Evolutionary conservation across 2,888 invertebrate genomes (phyloP), one percentile per base, ranked within the genome.

Genomic region (Cinara cedri): DNA sequence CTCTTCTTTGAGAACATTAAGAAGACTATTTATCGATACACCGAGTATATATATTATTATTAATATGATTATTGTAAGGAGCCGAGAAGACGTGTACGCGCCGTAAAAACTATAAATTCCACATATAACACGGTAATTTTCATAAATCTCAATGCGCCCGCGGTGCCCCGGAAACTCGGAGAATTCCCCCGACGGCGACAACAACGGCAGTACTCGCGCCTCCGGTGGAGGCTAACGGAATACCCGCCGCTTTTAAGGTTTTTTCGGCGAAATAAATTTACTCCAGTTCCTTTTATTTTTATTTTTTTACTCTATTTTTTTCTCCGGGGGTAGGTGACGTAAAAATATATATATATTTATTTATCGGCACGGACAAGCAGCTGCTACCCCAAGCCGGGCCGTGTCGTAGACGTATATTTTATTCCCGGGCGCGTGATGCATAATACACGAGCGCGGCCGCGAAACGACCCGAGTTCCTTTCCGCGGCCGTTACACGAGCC

Each of bases 141-240:
- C 74, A 42, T 75, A 75, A 75, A 75, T 75, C 74, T 75, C 74
- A 75, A 75, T 75, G 65, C 74, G 63, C 44, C 74, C 65, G 49
- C 11, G 24, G 24, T 34, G 21, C 34, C n/a, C n/a, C 19, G 0
- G 34, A 49, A 54, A 11, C 16, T 11, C 11, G 57, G 10, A 1
- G 62, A 42, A 63, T 65, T 75, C 72, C 72, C 72, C 21, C 42
- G 60, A 11, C 44, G 72, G 57, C 44, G 10, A n/a, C 26, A 10
- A 16, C 3, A 34, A n/a, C 42, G 34, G 34, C 16, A n/a, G 49
- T 51, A 44, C 63, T 4, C n/a, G 2, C 13, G 26, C 60, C 16
- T 10, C 26, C n/a, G n/a, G n/a, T n/a, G n/a, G n/a, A n/a, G n/a
- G n/a, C n/a, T n/a, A n/a, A 44, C 42, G 51, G 42, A 54, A 57